Evolutionary conservation across 2,888 invertebrate species (phyloP).

Genomic region (Cecidostiba fungosa): DNA sequence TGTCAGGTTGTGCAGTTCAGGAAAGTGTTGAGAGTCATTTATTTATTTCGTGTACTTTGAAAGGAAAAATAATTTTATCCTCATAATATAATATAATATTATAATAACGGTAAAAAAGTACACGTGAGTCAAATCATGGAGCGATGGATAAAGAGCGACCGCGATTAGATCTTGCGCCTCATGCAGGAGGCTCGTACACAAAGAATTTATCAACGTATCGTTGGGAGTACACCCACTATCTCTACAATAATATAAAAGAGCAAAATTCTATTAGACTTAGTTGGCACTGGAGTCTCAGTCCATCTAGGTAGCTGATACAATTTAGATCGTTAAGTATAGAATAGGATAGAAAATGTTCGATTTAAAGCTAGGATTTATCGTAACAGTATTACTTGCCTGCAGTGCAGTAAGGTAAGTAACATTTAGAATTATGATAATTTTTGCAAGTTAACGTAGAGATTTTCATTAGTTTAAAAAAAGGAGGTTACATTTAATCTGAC

Average conservation of each 20-base stretch:
- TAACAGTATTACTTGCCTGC: neutral
- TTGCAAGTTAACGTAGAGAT: too few species aligned
- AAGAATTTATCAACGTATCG: slow-evolving; percentile 3
- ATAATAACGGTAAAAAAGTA: too few species aligned
- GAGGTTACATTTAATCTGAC: too few species aligned
- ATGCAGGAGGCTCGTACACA: neutral
- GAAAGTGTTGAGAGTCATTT: too few species aligned
- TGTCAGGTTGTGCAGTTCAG: too few species aligned
- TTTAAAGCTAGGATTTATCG: neutral
- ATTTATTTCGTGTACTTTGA: too few species aligned
- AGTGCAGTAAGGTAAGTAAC: neutral
- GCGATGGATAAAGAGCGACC: neutral
- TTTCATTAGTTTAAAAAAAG: too few species aligned
- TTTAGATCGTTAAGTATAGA: neutral
- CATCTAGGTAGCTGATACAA: neutral
- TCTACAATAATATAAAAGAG: slow-evolving; percentile 7
- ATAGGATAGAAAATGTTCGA: neutral
- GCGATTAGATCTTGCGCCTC: neutral
- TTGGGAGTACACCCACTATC: neutral
- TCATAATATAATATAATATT: too few species aligned
- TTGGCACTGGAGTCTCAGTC: neutral
- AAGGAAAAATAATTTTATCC: too few species aligned
- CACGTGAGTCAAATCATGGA: too few species aligned
- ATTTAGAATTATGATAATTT: neutral
- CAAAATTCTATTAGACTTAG: neutral